Base-by-base conservation (phyloP, 2,113 vertebrate genomes). In the Boleophthalmus pectinirostris region DNA sequence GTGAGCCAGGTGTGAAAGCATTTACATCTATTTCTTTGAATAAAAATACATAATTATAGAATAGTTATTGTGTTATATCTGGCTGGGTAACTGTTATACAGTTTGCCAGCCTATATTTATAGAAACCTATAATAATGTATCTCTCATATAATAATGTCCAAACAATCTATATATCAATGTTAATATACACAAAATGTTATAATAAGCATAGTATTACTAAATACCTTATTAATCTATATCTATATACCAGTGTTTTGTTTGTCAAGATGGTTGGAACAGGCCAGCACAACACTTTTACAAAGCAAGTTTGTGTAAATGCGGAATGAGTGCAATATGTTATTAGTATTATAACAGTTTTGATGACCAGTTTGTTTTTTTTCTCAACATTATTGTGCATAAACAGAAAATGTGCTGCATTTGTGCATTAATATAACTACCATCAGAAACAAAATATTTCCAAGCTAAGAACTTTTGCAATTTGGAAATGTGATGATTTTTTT, bases 191-290 rank as follows among this genome's bases (percentile, higher is more conserved):
- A 38, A 84, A 67, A 86, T 81, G 74, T 90, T 92, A 92, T 92
- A 90, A 91, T 91, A 84, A 89, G 68, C 82, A 88, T 92, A 91
- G 88, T 91, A 92, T 92, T 90, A 78, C 87, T 85, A 74, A 91
- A 92, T 91, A 92, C 85, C 81, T 85, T 91, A 90, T 90, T 88
- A 90, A 90, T 86, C 83, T 90, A 91, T 92, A 91, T 81, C 85
- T 92, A 86, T 90, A 87, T 88, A 90, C 75, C 85, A 77, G 24
- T 80, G 66, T 86, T 91, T 86, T 75, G 38, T 89, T 93, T 84
- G 83, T 87, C 72, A 76, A 83, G 90, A 87, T 90, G 91, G 92
- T 92, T 93, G 84, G 81, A 90, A 90, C 91, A 89, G 90, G 90
- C 88, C 89, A 89, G 88, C 79, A 80, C 77, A 56, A 80, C 81